These are phyloP conservation scores for Trichogramma dendrolimi DNA, from an alignment of 2,888 invertebrate genomes.

Conservation along the genomic window DNA sequence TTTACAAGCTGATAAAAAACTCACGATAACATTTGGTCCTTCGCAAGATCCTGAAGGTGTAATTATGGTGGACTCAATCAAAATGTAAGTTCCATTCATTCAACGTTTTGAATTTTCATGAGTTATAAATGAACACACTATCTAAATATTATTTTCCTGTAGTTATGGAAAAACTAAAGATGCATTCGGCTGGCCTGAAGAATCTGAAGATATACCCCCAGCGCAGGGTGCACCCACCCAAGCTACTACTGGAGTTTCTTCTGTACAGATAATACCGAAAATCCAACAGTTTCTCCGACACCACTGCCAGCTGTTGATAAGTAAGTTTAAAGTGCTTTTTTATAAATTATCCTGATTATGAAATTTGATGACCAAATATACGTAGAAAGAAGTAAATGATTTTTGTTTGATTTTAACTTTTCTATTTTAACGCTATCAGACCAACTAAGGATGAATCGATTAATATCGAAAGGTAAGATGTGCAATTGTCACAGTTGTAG, in stretches of 20 bases:
- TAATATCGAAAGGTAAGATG: constrained; percentile 49
- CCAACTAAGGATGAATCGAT: constrained; percentile 46
- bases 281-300: constrained; percentile 46
- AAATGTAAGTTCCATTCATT: constrained; percentile 58
- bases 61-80: constrained; percentile 90
- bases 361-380: background rate
- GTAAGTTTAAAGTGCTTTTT: constrained; percentile 39
- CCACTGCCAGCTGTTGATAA: constrained; percentile 62
- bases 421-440: constrained; percentile 45
- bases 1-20: constrained; percentile 83
- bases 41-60: constrained; percentile 84
- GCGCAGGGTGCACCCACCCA: constrained; percentile 46
- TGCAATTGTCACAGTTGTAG: constrained; percentile 18
- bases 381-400: background rate
- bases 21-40: constrained; percentile 78
- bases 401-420: constrained; percentile 15
- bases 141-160: constrained; percentile 9
- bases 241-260: constrained; percentile 40
- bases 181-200: constrained; percentile 95
- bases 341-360: background rate
- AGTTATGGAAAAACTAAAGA: constrained; percentile 94
- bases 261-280: constrained; percentile 50
- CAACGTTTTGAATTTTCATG: background rate
- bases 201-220: constrained; percentile 71
- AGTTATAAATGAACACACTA: background rate